A percentile compares a stretch with the other conserved stretches of the same genome.
Conservation (phyloP, 2,113 vertebrate genomes). For the Entomyzon cyanotis region DNA sequence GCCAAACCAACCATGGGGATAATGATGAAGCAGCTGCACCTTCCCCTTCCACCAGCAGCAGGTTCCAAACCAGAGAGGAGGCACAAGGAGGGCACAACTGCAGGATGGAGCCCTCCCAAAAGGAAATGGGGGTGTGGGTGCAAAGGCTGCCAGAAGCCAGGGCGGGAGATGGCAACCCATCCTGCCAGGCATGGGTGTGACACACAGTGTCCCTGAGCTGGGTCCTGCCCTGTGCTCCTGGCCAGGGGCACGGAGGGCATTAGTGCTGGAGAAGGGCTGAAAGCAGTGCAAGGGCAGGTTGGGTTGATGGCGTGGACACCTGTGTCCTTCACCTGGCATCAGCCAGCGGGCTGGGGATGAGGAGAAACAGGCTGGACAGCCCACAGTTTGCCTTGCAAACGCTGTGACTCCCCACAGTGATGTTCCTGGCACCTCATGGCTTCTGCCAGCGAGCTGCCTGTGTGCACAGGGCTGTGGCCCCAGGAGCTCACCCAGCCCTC, state of each 20-base stretch:
- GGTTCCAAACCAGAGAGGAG: background rate
- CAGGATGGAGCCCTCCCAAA: background rate
- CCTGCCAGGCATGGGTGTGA: background rate
- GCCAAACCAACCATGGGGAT: background rate
- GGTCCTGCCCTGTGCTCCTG: background rate
- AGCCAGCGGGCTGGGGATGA: background rate
- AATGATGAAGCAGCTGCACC: background rate
- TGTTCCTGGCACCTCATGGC: background rate
- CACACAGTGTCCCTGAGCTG: background rate
- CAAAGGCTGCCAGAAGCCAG: background rate
- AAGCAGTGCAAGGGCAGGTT: background rate
- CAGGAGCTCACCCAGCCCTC: background rate
- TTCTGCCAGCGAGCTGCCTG: background rate
- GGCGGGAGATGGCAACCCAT: background rate
- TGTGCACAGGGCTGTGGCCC: background rate
- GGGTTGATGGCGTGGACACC: background rate
- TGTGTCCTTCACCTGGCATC: background rate
- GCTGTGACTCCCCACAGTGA: background rate
- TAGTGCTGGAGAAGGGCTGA: no score
- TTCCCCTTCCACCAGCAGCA: background rate
- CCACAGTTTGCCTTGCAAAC: background rate
- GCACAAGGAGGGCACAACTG: no score
- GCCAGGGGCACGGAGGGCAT: background rate
- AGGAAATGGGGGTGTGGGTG: background rate
- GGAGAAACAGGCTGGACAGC: no score